These are phyloP conservation scores for Bubo blakistoni DNA, from an alignment of 2,113 vertebrate species.

Conservation along the genomic window DNA sequence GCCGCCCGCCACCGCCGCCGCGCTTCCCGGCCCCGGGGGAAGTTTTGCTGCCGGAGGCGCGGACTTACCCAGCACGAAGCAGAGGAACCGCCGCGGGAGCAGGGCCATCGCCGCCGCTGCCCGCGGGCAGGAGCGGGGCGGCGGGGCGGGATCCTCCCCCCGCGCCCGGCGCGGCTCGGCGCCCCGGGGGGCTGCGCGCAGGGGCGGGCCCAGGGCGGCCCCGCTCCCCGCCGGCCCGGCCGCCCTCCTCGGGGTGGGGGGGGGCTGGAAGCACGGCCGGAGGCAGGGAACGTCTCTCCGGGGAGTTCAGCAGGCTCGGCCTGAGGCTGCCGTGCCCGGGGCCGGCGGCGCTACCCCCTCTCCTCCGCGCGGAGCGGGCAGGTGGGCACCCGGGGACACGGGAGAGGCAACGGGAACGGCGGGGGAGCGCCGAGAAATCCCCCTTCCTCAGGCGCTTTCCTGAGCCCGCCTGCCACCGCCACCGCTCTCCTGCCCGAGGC, in stretches of 20 bases:
- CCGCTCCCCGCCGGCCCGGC: too few species aligned
- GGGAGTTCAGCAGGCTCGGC: neutral
- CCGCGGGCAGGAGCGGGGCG: neutral
- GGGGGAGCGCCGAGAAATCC: neutral
- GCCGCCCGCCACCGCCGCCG: too few species aligned
- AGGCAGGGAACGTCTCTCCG: too few species aligned
- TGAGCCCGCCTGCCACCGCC: neutral
- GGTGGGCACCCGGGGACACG: neutral
- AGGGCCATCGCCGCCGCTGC: neutral
- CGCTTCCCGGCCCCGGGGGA: too few species aligned
- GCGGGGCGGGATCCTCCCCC: neutral
- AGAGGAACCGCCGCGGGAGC: slow-evolving; percentile 39
- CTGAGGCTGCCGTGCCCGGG: accelerated
- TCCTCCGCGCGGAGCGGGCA: accelerated
- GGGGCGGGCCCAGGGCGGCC: neutral
- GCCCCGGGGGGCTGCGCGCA: neutral
- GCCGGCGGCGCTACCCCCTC: neutral
- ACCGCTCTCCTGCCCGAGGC: accelerated
- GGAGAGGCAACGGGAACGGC: accelerated
- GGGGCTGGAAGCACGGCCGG: too few species aligned
- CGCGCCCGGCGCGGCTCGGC: neutral
- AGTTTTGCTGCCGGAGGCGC: too few species aligned
- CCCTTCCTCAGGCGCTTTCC: neutral
- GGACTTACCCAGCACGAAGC: slow-evolving; percentile 47
- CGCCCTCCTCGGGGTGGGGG: too few species aligned